Evolutionary conservation across 2,888 invertebrate species (phyloP).

Genomic region (Thalpophila matura): DNA sequence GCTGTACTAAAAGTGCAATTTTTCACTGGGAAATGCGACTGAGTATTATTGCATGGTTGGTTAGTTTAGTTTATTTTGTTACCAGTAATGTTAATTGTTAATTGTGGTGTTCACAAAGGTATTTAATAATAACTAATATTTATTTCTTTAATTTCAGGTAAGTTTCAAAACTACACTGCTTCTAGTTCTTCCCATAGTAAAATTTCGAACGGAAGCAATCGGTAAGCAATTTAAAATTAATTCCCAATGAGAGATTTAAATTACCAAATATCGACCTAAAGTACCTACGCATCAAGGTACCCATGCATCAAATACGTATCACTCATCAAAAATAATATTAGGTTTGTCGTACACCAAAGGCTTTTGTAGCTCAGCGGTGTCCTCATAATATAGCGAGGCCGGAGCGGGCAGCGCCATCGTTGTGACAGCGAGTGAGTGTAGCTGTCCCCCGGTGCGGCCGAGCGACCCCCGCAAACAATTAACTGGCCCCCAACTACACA

Average conservation of each 20-base stretch:
- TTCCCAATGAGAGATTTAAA: background rate
- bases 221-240: constrained; percentile 25
- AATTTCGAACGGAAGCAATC: background rate
- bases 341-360: constrained; percentile 21
- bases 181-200: background rate
- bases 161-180: constrained; percentile 8
- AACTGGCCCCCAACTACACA: constrained; percentile 71
- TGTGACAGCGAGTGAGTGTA: constrained; percentile 64
- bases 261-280: background rate
- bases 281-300: too few relatives aligned
- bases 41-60: background rate
- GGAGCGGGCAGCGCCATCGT: constrained; percentile 34
- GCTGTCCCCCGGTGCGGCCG: constrained; percentile 64
- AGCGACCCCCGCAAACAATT: constrained; percentile 72
- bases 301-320: background rate
- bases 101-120: background rate
- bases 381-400: constrained; percentile 56
- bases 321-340: constrained; percentile 17
- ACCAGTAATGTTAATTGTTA: background rate
- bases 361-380: constrained; percentile 58
- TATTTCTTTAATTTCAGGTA: constrained; percentile 58
- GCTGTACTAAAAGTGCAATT: constrained; percentile 7
- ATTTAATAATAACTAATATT: background rate
- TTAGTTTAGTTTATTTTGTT: background rate
- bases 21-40: background rate